Base-by-base conservation (phyloP, 2,113 vertebrate species). In the Syngnathoides biaculeatus region DNA sequence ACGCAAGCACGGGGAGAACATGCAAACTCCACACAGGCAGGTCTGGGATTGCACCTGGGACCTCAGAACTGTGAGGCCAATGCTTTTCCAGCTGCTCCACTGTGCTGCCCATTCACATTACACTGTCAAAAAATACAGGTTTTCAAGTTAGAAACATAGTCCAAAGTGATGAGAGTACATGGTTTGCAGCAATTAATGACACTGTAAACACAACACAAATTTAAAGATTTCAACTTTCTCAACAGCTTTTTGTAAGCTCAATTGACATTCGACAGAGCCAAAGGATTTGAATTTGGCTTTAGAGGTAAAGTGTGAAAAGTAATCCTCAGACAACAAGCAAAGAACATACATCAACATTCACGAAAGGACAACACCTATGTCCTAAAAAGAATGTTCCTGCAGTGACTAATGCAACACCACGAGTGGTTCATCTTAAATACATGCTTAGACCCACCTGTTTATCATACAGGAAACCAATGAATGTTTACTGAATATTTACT, bases 401-500 rank as follows among this genome's bases (percentile, higher is more conserved):
- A 35, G 8, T 47, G 42, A 43, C 13, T 8, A 17, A 26, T 43
- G 39, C n/a, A n/a, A 62, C 11, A 42, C 58, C 11, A 13, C 10
- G 22, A 42, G 14, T 68, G 40, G n/a, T 45, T 26, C 8, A 43
- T 42, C 15, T n/a, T 43, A n/a, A 9, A 24, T 58, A 10, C 48
- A 22, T 52, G 22, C 50, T 56, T 43, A 2, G 39, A 4, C 4
- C 35, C 8, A 11, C 24, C 24, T 9, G 22, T 22, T 50, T 50
- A 52, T 14, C 22, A 5, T 30, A 12, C 39, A 65, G 13, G 24
- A 55, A 67, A 64, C 22, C 17, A 56, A 27, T 24, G 45, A 35
- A 67, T 72, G 69, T 72, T 77, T 62, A 53, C 58, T 63, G 69
- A 69, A 60, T 65, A 64, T 53, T 63, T 35, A 65, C 59, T 76